A percentile compares a stretch with the other conserved stretches of the same genome.
phyloP scores from a whole-genome alignment of 1,140 invertebrate genomes.

The Zelostemma sp. region DNA sequence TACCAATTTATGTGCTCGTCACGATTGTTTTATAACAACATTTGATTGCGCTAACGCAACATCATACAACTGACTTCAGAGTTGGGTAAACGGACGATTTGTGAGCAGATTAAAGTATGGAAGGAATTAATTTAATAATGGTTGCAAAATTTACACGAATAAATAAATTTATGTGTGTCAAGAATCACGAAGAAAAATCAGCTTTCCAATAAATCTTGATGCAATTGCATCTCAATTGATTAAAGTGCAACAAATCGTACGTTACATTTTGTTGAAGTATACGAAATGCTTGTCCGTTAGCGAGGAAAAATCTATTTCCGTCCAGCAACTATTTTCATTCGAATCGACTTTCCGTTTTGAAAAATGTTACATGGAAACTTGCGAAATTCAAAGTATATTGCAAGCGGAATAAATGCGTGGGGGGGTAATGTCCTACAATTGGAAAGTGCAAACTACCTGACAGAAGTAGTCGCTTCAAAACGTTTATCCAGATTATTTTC shows the following conservation, averaged over 20 bases:
- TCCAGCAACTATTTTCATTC: background rate
- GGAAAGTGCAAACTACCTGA: background rate
- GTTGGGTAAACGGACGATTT: no score
- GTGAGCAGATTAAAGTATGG: background rate
- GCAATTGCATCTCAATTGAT: no score
- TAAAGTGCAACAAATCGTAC: no score
- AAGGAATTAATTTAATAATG: no score
- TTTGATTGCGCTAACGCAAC: background rate
- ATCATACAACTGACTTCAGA: no score
- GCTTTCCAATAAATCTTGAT: no score
- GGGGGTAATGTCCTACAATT: background rate
- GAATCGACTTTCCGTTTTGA: background rate
- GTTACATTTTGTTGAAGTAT: no score
- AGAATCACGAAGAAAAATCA: no score
- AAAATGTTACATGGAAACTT: background rate
- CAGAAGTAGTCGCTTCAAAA: background rate
- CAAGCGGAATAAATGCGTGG: background rate
- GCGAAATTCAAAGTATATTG: constrained; percentile 1
- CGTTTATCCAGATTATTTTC: constrained; percentile 3
- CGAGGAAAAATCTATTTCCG: background rate
- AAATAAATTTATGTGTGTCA: no score
- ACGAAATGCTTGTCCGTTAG: no score
- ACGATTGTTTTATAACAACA: background rate
- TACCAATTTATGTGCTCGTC: background rate
- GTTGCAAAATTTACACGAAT: no score